Evolutionary conservation across 2,113 vertebrate genomes (phyloP).

Genomic region (Deroptyus accipitrinus): DNA sequence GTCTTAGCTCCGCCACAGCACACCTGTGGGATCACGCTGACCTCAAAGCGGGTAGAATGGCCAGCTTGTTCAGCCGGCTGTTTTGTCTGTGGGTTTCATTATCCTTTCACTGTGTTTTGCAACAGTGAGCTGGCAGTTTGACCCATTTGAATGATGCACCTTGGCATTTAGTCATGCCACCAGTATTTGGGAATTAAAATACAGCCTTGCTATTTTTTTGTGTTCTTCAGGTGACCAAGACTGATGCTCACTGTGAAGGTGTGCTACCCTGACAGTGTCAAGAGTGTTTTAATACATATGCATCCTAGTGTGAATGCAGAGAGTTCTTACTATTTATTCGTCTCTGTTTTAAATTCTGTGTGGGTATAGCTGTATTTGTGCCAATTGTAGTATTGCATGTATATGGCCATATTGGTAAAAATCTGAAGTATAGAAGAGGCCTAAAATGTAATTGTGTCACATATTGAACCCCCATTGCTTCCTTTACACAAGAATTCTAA

Average conservation of each 20-base stretch:
- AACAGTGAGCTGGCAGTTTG: background rate
- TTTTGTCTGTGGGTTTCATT: background rate
- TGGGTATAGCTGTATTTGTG: background rate
- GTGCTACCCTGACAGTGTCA: background rate
- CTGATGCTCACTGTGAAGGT: background rate
- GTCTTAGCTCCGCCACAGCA: background rate
- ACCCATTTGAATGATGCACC: background rate
- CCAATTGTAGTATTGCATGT: accelerated
- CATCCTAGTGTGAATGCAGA: background rate
- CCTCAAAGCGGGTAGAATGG: background rate
- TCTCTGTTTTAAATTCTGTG: background rate
- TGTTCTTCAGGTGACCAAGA: background rate
- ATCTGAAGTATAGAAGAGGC: background rate
- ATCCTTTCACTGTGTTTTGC: background rate
- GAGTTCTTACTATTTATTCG: background rate
- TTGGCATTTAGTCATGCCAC: background rate
- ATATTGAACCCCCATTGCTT: background rate
- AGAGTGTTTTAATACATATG: no score
- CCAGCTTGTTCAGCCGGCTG: background rate
- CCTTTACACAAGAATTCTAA: background rate
- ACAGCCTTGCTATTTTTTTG: background rate
- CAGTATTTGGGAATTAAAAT: background rate
- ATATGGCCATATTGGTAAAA: background rate
- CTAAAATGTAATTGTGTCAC: background rate
- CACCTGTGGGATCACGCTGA: background rate